Evolutionary conservation across 2,888 invertebrate genomes (phyloP), one percentile per base, ranked within the genome.

Genomic region (Aphrophora alni): DNA sequence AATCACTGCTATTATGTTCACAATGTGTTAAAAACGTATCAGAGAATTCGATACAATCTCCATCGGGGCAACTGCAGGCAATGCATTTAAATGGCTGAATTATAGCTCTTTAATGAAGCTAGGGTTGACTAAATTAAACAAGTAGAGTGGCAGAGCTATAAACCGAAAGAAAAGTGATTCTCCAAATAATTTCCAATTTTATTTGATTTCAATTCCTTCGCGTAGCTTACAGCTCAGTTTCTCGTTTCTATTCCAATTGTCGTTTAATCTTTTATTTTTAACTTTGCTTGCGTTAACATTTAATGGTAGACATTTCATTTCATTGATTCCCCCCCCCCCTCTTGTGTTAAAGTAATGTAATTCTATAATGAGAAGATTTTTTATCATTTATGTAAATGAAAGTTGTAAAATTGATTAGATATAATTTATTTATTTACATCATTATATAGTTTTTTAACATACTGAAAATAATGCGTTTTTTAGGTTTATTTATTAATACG

Each of bases 51-150:
- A 59, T 59, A 59, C 59, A 59, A 59, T 59, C 59, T n/a, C 59
- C 21, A 59, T 2, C 59, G 59, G n/a, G n/a, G 0, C 59, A 21
- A 59, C 4, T 59, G 59, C 59, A 59, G n/a, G 59, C 59, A 59
- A 59, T 59, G 59, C 59, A 59, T 59, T 59, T 59, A 59, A 59
- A 59, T 59, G 21, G 59, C 59, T 59, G 59, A 59, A 59, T 59
- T 59, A 59, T 59, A n/a, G 59, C 59, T 59, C 59, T 59, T 21
- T 59, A 59, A 59, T 21, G 59, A 59, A 59, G 21, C 21, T 59
- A 2, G 21, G 59, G 5, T 59, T 59, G n/a, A 21, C n/a, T 21
- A 59, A 59, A 21, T 59, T 21, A 59, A 59, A 59, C 59, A 59
- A 59, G 59, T 10, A 21, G 59, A 59, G 21, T n/a, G 21, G 2